Evolutionary conservation across 2,113 vertebrate genomes (phyloP).

Genomic region (Ovis aries): ARS-UI_Ramb_v3.0 NC_056058.1:93838501-93839000

Average conservation of each 20-base stretch:
- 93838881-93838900: not conserved
- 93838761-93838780: not conserved
- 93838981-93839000: not conserved
- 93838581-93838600: not conserved
- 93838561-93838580: not conserved
- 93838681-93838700: not conserved
- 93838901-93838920: not conserved
- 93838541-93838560: not conserved
- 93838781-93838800: constrained; percentile 15
- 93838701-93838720: not conserved
- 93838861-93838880: not conserved
- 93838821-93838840: not conserved
- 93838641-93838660: not conserved
- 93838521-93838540: not conserved
- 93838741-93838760: not conserved
- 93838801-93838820: not conserved
- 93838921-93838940: not conserved
- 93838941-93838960: not conserved
- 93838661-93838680: not conserved
- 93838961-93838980: not conserved
- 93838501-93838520: not conserved
- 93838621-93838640: not conserved
- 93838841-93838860: not conserved
- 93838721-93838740: not conserved
- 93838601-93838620: not conserved